Conservation (phyloP, 2,797 vertebrate genomes). For the Salarias fasciatus region DNA sequence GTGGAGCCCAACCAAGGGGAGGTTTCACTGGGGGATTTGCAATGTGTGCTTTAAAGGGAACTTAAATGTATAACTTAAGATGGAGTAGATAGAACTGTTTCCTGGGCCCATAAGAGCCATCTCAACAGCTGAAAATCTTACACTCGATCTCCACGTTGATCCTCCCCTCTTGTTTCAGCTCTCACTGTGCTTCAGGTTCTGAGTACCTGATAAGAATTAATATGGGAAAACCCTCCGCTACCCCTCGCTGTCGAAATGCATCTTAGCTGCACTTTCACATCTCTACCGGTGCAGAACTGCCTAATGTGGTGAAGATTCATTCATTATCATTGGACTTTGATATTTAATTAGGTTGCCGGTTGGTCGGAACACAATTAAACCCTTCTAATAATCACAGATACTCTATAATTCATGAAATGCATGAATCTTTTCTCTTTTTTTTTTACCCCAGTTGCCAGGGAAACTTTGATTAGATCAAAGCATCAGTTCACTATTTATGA, state of each 20-base stretch:
- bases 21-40: too few relatives aligned
- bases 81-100: too few relatives aligned
- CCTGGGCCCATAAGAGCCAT: too few relatives aligned
- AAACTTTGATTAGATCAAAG: conserved; percentile 40
- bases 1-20: too few relatives aligned
- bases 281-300: conserved; percentile 4
- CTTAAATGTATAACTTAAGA: too few relatives aligned
- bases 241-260: neutral
- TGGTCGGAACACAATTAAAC: conserved; percentile 28
- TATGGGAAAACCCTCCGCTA: neutral
- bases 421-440: neutral
- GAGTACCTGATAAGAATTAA: neutral
- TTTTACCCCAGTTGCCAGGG: conserved; percentile 27
- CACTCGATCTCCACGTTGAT: neutral
- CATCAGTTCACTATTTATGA: conserved; percentile 34
- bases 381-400: conserved; percentile 24
- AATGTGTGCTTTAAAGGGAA: too few relatives aligned
- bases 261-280: conserved; percentile 11
- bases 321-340: conserved; percentile 44
- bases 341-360: conserved; percentile 44
- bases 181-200: too few relatives aligned
- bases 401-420: conserved; percentile 32
- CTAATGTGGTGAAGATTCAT: conserved; percentile 6
- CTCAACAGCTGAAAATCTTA: too few relatives aligned
- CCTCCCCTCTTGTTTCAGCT: neutral